A percentile compares a stretch with the other conserved stretches of the same genome.
Evolutionary conservation across 2,888 invertebrate species (phyloP).

Genomic region (Nymphalis c-album): DNA sequence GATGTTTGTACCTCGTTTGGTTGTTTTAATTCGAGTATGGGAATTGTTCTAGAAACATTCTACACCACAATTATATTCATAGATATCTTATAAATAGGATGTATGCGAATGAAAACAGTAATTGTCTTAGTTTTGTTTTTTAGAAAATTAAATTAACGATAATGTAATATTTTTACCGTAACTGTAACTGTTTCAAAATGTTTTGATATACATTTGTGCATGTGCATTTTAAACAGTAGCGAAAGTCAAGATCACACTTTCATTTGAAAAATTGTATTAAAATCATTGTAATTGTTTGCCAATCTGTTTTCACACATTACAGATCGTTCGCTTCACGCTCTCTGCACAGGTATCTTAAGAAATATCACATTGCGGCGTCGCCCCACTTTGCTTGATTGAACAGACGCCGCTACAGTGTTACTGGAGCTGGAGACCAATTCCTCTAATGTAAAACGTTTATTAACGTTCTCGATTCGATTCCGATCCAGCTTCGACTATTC

Average conservation of each 20-base stretch:
- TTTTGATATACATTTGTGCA: not conserved
- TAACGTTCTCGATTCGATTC: too few species aligned
- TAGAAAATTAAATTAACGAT: too few species aligned
- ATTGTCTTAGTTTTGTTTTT: too few species aligned
- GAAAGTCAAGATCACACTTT: slow-evolving; percentile 8
- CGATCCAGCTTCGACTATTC: too few species aligned
- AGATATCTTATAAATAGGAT: too few species aligned
- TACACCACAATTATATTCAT: too few species aligned
- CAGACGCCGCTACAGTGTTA: not conserved
- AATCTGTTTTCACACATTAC: slow-evolving; percentile 30
- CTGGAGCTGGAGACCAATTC: too few species aligned
- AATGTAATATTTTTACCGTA: not conserved
- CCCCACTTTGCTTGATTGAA: slow-evolving; percentile 34
- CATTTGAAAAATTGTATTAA: slow-evolving; percentile 13
- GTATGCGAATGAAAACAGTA: too few species aligned
- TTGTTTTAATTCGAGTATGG: too few species aligned
- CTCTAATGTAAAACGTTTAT: too few species aligned
- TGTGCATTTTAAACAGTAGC: slow-evolving; percentile 4
- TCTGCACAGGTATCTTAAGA: slow-evolving; percentile 59
- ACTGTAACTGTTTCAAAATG: not conserved
- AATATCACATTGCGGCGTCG: slow-evolving; percentile 41
- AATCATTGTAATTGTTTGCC: slow-evolving; percentile 19
- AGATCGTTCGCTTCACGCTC: slow-evolving; percentile 54
- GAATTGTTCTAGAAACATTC: too few species aligned
- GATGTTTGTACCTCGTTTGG: too few species aligned